phyloP scores from a whole-genome alignment of 1,140 invertebrate species.

The Ips typographus region DNA sequence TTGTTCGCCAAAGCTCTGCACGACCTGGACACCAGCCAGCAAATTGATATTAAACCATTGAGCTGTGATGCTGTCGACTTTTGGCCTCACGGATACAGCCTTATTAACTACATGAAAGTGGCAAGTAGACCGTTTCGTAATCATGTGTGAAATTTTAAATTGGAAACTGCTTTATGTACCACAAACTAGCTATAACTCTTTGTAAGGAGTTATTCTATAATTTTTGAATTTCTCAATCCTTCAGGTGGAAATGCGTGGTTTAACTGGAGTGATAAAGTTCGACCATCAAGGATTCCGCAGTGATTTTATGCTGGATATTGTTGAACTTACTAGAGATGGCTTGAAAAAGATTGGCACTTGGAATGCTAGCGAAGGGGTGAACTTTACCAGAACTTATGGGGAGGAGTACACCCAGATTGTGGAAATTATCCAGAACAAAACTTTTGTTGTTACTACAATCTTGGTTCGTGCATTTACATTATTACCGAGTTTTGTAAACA shows the following conservation, averaged over 20 bases:
- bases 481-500: background rate
- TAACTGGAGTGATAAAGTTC: slow-evolving; percentile 92
- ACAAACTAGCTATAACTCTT: background rate
- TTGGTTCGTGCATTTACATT: slow-evolving; percentile 65
- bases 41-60: slow-evolving; percentile 84
- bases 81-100: slow-evolving; percentile 91
- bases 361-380: slow-evolving; percentile 85
- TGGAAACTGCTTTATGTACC: background rate
- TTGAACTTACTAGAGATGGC: slow-evolving; percentile 81
- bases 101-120: slow-evolving; percentile 98
- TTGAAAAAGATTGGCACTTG: slow-evolving; percentile 84
- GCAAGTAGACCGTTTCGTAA: slow-evolving; percentile 60
- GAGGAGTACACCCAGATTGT: slow-evolving; percentile 82
- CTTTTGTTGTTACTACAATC: slow-evolving; percentile 87
- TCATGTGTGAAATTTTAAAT: too few relatives aligned
- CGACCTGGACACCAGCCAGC: slow-evolving; percentile 85
- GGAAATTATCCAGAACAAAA: slow-evolving; percentile 88
- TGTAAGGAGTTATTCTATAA: background rate
- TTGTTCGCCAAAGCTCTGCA: slow-evolving; percentile 92
- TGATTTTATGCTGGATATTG: slow-evolving; percentile 87
- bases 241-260: slow-evolving; percentile 86
- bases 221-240: slow-evolving; percentile 34
- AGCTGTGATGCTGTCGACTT: slow-evolving; percentile 88
- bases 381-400: slow-evolving; percentile 85
- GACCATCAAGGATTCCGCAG: slow-evolving; percentile 91